These are phyloP conservation scores for Torymus aiolomorphi DNA, from an alignment of 2,888 invertebrate genomes.

Conservation along the genomic window DNA sequence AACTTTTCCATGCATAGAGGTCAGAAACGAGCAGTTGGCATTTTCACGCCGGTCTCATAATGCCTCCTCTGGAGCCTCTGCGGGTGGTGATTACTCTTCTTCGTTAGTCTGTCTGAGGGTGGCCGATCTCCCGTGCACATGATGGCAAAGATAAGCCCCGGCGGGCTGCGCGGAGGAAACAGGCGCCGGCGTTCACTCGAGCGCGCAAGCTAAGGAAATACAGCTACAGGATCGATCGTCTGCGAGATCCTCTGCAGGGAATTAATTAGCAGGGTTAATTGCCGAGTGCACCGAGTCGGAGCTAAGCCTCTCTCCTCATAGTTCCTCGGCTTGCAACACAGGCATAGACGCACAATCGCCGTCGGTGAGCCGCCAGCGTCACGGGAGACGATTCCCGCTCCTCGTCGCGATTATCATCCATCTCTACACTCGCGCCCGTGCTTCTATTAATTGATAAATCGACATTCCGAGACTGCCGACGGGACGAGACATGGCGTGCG, in stretches of 20 bases:
- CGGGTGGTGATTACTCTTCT: neutral
- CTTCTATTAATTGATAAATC: constrained; percentile 28
- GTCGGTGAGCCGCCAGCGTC: neutral
- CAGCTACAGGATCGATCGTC: too few species aligned
- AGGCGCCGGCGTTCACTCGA: neutral
- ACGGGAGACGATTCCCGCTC: neutral
- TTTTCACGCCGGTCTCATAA: too few species aligned
- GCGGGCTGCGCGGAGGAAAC: neutral
- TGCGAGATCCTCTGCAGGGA: constrained; percentile 27
- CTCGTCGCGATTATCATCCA: constrained; percentile 4
- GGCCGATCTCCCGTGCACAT: too few species aligned
- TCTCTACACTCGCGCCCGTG: neutral
- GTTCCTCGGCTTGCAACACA: neutral
- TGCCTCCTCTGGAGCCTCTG: neutral
- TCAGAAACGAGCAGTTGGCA: too few species aligned
- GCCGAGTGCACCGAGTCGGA: constrained; percentile 25
- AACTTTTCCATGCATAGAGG: too few species aligned
- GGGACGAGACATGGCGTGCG: neutral
- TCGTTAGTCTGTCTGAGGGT: too few species aligned
- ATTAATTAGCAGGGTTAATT: constrained; percentile 47
- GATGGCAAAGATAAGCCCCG: too few species aligned
- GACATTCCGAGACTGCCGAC: constrained; percentile 1
- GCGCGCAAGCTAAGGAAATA: neutral
- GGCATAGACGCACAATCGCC: neutral
- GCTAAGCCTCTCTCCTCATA: constrained; percentile 6